Evolutionary conservation across 2,888 invertebrate species (phyloP), one percentile per base, ranked within the genome.

Genomic region (Graphium colonna): DNA sequence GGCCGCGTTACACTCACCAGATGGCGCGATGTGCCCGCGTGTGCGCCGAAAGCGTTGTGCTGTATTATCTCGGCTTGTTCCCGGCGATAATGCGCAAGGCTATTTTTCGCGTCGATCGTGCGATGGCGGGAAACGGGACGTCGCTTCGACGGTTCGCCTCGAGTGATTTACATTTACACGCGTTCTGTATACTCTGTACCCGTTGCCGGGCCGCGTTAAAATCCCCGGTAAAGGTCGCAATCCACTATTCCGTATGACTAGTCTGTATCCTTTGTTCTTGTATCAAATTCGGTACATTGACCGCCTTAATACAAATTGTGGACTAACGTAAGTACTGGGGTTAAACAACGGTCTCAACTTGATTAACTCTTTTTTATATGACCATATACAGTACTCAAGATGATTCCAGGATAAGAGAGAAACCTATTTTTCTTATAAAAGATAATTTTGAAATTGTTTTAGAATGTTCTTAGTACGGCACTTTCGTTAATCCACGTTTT

Each of bases 151-250:
- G 77, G 71, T 64, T 67, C 68, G 73, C 64, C 73, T 68, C 73
- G 75, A 76, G 79, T 83, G 84, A 86, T 86, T 84, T 85, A 84
- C 78, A 75, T 86, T 84, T 85, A 84, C 78, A 75, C 71, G 77
- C 67, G 72, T 67, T 33, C 36, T 21, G 21, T 47, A 21, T 21
- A 68, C 69, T 70, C 68, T 64, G 64, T 65, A 60, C 70, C 75
- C 66, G 76, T 81, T 81, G 84, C 85, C 82, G 82, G 84, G 85
- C 75, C 80, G 73, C 77, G 69, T 64, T 64, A 71, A 75, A 73
- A 79, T 77, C 74, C 72, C 74, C 77, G 67, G 69, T 68, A 67
- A 68, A 21, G 21, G 21, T 21, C 21, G 2, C 21, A 2, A 21
- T 21, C 5, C 21, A 21, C 21, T 21, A 5, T 21, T 60, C 60